Percentiles rank a stretch among this genome's conserved stretches.
Evolutionary conservation across 2,888 invertebrate species (phyloP).

Genomic region (Eupithecia tripunctaria): DNA sequence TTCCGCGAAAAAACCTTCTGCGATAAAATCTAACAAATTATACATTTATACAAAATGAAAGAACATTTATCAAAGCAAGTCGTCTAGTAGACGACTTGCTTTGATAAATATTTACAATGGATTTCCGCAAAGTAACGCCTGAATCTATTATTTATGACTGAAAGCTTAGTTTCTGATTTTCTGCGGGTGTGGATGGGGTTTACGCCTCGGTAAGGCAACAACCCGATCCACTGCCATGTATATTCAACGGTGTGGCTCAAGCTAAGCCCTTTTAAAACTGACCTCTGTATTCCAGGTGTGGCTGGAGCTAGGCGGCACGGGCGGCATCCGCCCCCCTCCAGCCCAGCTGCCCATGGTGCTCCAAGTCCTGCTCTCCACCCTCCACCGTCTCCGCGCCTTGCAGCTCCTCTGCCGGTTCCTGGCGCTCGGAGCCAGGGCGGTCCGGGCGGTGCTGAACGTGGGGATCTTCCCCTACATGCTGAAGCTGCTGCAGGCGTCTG

Average conservation of each 20-base stretch:
- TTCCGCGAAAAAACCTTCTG: too few relatives aligned
- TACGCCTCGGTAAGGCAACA: too few relatives aligned
- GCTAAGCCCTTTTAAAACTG: neutral
- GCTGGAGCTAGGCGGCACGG: conserved; percentile 87
- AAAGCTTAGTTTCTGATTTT: too few relatives aligned
- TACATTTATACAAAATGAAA: too few relatives aligned
- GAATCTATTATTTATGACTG: too few relatives aligned
- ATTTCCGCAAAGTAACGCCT: too few relatives aligned
- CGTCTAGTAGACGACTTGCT: too few relatives aligned
- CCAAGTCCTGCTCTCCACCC: conserved; percentile 89
- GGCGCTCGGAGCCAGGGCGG: conserved; percentile 95
- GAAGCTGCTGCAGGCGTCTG: conserved; percentile 97
- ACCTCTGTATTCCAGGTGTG: conserved; percentile 73
- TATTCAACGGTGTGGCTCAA: neutral
- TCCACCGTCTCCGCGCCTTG: conserved; percentile 96
- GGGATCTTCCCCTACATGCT: conserved; percentile 99
- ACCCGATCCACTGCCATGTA: too few relatives aligned
- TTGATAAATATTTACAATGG: too few relatives aligned
- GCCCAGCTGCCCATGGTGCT: conserved; percentile 98
- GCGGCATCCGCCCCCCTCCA: conserved; percentile 88
- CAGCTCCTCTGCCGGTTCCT: conserved; percentile 97
- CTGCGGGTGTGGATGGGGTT: too few relatives aligned
- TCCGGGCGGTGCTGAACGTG: conserved; percentile 96
- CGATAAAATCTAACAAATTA: too few relatives aligned
- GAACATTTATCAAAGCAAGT: too few relatives aligned